Conservation (phyloP, 2,888 invertebrate genomes). For the Oligia latruncula region DNA sequence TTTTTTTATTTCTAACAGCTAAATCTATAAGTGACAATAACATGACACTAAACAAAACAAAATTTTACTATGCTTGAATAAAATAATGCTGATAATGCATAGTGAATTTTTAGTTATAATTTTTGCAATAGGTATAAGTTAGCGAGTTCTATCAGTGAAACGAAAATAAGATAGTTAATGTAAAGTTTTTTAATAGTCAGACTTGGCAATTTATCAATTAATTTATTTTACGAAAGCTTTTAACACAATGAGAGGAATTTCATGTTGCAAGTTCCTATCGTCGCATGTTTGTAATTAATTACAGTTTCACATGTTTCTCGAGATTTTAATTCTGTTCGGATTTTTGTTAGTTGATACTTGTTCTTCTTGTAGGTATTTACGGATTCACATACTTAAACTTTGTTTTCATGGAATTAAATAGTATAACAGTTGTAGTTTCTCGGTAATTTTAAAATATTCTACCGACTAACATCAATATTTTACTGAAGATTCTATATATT, state of each 20-base stretch:
- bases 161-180: neutral
- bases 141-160: neutral
- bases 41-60: constrained; percentile 51
- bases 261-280: constrained; percentile 20
- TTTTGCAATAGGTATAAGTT: neutral
- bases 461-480: neutral
- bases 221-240: constrained; percentile 50
- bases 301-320: constrained; percentile 33
- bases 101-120: neutral
- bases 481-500: neutral
- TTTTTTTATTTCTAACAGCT: constrained; percentile 56
- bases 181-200: neutral
- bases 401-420: neutral
- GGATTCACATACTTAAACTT: neutral
- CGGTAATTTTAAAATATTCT: neutral
- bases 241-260: constrained; percentile 39
- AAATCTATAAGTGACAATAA: constrained; percentile 46
- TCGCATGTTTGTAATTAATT: constrained; percentile 43
- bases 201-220: constrained; percentile 5
- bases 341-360: constrained; percentile 2
- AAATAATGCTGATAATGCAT: constrained; percentile 13
- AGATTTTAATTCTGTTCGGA: constrained; percentile 14
- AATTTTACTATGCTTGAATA: constrained; percentile 2
- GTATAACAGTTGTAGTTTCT: no score
- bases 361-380: neutral